phyloP scores from a whole-genome alignment of 2,888 invertebrate genomes.

The Euplagia quadripunctaria region DNA sequence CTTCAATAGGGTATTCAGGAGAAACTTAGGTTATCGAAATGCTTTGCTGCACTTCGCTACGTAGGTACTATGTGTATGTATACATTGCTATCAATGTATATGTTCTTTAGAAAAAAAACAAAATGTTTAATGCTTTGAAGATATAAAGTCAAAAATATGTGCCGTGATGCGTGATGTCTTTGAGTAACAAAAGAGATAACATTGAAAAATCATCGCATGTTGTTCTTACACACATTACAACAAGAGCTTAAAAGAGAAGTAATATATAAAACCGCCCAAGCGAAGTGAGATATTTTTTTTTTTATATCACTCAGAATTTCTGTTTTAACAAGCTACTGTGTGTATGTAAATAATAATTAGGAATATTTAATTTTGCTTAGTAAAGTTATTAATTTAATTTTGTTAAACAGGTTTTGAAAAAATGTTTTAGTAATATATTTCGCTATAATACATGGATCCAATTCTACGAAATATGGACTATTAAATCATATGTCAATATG shows the following conservation, averaged over 20 bases:
- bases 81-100: neutral
- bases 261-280: neutral
- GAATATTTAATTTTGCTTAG: neutral
- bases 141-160: no score
- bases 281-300: neutral
- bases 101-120: neutral
- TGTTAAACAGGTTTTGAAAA: neutral
- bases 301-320: neutral
- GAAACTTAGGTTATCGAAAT: neutral
- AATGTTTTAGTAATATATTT: neutral
- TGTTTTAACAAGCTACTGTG: neutral
- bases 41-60: no score
- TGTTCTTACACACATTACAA: no score
- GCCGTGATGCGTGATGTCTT: neutral
- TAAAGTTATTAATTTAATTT: neutral
- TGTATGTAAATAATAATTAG: neutral
- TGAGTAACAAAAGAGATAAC: no score
- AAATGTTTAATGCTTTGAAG: neutral
- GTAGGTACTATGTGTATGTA: neutral
- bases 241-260: no score
- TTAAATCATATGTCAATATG: neutral
- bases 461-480: neutral
- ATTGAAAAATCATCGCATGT: no score
- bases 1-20: neutral
- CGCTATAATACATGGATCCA: neutral